A percentile compares a stretch with the other conserved stretches of the same genome.
These are phyloP conservation scores for Cheilosia vernalis DNA, from an alignment of 2,888 invertebrate species.

Conservation along the genomic window DNA sequence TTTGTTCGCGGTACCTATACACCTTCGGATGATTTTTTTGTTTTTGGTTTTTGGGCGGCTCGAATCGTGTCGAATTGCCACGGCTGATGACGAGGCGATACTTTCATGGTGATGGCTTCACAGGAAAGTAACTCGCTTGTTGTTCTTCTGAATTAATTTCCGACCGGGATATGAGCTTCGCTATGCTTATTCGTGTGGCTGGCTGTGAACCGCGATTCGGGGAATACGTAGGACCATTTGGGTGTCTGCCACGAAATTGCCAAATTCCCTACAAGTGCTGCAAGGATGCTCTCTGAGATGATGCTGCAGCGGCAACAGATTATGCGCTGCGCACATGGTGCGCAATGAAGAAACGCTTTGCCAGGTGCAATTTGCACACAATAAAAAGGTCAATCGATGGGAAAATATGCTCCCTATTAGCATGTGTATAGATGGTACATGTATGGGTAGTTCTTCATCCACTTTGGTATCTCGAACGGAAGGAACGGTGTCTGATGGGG, in stretches of 20 bases:
- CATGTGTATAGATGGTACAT: conserved; percentile 23
- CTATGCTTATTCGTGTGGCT: neutral
- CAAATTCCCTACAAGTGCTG: conserved; percentile 10
- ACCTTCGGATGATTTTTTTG: conserved; percentile 26
- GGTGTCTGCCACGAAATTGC: neutral
- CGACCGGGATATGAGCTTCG: neutral
- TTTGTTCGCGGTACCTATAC: conserved; percentile 37
- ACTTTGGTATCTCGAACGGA: neutral
- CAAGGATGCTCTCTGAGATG: conserved; percentile 29
- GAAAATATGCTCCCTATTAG: conserved; percentile 42
- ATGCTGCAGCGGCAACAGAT: conserved; percentile 5
- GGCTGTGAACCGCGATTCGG: conserved; percentile 11
- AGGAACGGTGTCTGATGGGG: neutral
- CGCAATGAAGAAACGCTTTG: conserved; percentile 7
- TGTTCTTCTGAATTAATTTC: conserved; percentile 46
- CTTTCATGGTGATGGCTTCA: conserved; percentile 38
- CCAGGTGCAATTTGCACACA: conserved; percentile 75
- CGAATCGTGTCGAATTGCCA: conserved; percentile 11
- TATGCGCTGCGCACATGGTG: conserved; percentile 1
- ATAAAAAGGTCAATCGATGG: conserved; percentile 60
- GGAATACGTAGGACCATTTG: conserved; percentile 11
- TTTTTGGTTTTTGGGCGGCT: conserved; percentile 1
- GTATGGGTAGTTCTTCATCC: neutral
- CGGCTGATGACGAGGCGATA: conserved; percentile 13
- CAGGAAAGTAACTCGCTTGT: conserved; percentile 17